A percentile compares a stretch with the other conserved stretches of the same genome.
Conservation (phyloP, 35 echinoderm and acorn worm genomes). For the Lytechinus variegatus region DNA sequence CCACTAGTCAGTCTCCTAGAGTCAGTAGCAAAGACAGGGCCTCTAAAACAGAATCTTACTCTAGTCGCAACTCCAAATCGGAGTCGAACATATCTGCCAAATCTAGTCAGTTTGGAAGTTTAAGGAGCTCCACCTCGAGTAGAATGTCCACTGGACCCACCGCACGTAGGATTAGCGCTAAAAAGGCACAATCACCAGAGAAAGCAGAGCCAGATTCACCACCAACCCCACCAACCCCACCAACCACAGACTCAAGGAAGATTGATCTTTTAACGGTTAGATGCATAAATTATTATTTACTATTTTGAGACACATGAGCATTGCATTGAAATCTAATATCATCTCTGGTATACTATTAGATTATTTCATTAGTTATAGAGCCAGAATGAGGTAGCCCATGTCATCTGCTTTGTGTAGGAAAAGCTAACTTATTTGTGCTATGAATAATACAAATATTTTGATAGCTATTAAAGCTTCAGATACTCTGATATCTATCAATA, state of each 20-base stretch:
- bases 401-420: too few species aligned
- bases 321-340: not conserved
- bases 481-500: not conserved
- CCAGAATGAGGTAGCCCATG: too few species aligned
- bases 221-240: constrained; percentile 12
- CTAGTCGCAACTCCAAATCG: constrained; percentile 32
- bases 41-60: constrained; percentile 29
- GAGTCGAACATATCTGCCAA: constrained; percentile 27
- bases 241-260: constrained; percentile 30
- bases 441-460: too few species aligned
- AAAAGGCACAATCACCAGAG: constrained; percentile 50
- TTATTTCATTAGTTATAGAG: not conserved
- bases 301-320: not conserved
- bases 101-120: constrained; percentile 37
- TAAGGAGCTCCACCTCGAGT: constrained; percentile 35
- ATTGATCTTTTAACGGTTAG: constrained; percentile 75
- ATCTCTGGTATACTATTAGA: not conserved
- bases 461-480: not conserved
- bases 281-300: not conserved
- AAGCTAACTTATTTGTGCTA: too few species aligned
- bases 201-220: constrained; percentile 39
- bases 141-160: constrained; percentile 30
- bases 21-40: not conserved
- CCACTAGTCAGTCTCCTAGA: constrained; percentile 27
- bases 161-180: constrained; percentile 33